Percentiles rank a stretch among this genome's conserved stretches.
Conservation (phyloP, 2,888 invertebrate genomes). For the Andrena haemorrhoa region DNA sequence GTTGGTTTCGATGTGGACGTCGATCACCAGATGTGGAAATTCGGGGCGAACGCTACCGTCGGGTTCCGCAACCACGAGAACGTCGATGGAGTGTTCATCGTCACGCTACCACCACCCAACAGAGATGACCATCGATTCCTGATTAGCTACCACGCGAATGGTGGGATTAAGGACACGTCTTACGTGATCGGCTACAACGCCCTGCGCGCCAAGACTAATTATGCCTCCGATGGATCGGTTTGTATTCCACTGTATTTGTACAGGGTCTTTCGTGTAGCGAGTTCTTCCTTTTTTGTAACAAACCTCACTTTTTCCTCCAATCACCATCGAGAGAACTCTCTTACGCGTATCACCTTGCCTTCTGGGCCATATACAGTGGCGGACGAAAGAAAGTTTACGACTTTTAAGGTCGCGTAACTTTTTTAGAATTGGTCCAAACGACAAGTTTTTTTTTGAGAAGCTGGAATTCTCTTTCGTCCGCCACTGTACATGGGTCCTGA, state of each 20-base stretch:
- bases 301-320: too few species aligned
- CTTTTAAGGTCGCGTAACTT: too few species aligned
- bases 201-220: conserved; percentile 86
- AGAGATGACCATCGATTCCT: conserved; percentile 88
- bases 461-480: too few species aligned
- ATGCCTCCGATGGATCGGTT: conserved; percentile 88
- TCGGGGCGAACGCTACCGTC: conserved; percentile 87
- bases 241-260: conserved; percentile 70
- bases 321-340: too few species aligned
- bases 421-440: too few species aligned
- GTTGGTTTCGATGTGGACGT: conserved; percentile 87
- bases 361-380: too few species aligned
- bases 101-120: conserved; percentile 88
- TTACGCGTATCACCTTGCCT: too few species aligned
- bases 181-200: conserved; percentile 87
- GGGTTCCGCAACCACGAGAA: conserved; percentile 85
- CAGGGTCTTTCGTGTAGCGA: not conserved
- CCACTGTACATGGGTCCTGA: too few species aligned
- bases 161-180: conserved; percentile 83
- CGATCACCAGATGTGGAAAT: conserved; percentile 86
- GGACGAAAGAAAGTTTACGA: too few species aligned
- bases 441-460: too few species aligned
- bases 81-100: conserved; percentile 86
- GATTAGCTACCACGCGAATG: conserved; percentile 85
- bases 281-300: too few species aligned